Conservation (phyloP, 2,888 invertebrate genomes). For the Sycophila texana region DNA sequence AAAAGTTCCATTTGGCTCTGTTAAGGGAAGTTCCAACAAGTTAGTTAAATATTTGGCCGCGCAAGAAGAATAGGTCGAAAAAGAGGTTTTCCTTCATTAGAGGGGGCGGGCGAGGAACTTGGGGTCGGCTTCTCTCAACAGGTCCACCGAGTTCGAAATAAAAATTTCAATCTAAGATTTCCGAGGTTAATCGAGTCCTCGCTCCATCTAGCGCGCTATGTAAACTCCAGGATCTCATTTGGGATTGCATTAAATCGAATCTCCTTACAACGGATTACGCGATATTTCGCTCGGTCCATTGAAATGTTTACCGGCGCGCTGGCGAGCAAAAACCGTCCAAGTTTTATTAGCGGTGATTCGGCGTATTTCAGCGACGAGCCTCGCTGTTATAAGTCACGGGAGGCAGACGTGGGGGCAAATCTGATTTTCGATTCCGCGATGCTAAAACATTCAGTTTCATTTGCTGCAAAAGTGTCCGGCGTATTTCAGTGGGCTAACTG, state of each 20-base stretch:
- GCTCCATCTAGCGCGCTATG: constrained; percentile 21
- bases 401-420: not conserved
- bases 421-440: not conserved
- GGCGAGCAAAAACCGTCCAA: not conserved
- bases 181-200: constrained; percentile 38
- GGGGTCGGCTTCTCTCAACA: not conserved
- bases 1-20: not conserved
- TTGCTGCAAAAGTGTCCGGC: constrained; percentile 2
- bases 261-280: constrained; percentile 41
- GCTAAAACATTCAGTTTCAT: constrained; percentile 17
- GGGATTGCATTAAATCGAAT: constrained; percentile 40
- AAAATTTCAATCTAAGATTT: constrained; percentile 44
- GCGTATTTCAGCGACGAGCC: not conserved
- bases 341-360: constrained; percentile 11
- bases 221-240: constrained; percentile 45
- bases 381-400: constrained; percentile 8
- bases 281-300: constrained; percentile 21
- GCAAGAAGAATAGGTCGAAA: not conserved
- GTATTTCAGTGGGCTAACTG: not conserved
- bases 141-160: constrained; percentile 35
- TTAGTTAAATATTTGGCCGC: not conserved
- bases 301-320: constrained; percentile 9
- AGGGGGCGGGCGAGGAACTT: not conserved
- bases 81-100: constrained; percentile 13
- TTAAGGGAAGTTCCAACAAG: not conserved